A percentile compares a stretch with the other conserved stretches of the same genome.
phyloP scores from a whole-genome alignment of 2,113 vertebrate species.

The Hippocampus comes region DNA sequence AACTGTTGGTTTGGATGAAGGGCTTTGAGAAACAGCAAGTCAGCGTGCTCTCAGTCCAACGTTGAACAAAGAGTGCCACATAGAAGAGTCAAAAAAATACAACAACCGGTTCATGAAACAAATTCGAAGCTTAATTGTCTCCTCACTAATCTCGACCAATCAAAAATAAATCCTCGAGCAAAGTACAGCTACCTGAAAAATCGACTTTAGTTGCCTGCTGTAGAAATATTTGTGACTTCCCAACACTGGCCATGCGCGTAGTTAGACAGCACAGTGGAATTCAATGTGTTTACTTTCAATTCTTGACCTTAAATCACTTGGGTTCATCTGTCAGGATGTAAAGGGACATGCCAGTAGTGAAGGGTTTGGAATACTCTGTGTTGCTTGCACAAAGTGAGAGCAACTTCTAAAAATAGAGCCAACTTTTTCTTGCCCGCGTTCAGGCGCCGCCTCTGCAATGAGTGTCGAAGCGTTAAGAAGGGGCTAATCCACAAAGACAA shows the following conservation, averaged over 20 bases:
- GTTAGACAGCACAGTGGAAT: background rate
- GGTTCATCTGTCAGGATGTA: background rate
- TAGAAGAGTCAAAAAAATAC: no score
- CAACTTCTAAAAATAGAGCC: background rate
- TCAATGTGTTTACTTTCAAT: background rate
- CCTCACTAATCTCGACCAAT: no score
- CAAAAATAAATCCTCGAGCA: no score
- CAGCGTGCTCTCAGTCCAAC: no score
- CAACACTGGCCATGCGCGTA: background rate
- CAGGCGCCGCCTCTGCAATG: constrained; percentile 46
- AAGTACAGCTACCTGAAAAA: no score
- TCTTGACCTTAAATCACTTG: background rate
- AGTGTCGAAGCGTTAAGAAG: constrained; percentile 60
- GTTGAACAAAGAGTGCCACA: no score
- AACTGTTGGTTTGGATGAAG: no score
- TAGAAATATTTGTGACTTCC: background rate
- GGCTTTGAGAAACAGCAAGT: no score
- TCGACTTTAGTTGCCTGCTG: no score
- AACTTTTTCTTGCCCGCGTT: constrained; percentile 1
- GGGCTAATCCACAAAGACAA: constrained; percentile 47
- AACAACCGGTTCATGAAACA: no score
- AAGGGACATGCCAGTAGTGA: background rate
- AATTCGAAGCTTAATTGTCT: no score
- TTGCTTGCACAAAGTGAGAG: background rate
- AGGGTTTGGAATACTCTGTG: background rate